These are phyloP conservation scores for Phylloscopus whistleri DNA, from an alignment of 2,113 vertebrate genomes.

Conservation along the genomic window DNA sequence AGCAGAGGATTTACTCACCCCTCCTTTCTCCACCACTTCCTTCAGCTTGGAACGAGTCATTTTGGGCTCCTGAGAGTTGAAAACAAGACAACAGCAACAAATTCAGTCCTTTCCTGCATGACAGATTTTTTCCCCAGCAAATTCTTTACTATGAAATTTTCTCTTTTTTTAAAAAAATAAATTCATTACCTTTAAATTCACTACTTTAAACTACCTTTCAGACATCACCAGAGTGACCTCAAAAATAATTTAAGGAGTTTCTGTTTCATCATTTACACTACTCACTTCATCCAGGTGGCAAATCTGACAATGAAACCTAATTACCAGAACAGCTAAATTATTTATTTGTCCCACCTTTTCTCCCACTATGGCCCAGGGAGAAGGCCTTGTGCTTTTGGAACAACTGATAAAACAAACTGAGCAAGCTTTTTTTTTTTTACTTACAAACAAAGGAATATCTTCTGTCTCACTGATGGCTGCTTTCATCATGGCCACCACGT, in stretches of 20 bases:
- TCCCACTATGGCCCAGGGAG: too few species aligned
- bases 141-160: not conserved
- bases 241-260: not conserved
- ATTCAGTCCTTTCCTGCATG: not conserved
- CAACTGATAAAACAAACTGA: not conserved
- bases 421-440: conserved; percentile 43
- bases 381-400: not conserved
- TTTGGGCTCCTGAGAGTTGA: conserved; percentile 85
- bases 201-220: not conserved
- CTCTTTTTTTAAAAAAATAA: not conserved
- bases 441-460: conserved; percentile 90
- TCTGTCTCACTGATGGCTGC: conserved; percentile 91
- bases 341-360: not conserved
- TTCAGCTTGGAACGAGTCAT: conserved; percentile 97
- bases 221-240: not conserved
- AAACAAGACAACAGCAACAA: not conserved
- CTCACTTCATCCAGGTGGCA: not conserved
- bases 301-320: not conserved
- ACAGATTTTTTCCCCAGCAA: not conserved
- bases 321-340: not conserved
- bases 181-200: not conserved
- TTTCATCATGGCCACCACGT: conserved; percentile 97
- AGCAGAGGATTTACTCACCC: conserved; percentile 73
- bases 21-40: conserved; percentile 89
- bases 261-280: not conserved